Base-by-base conservation (phyloP, 2,113 vertebrate genomes). In the Nibea coibor region DNA sequence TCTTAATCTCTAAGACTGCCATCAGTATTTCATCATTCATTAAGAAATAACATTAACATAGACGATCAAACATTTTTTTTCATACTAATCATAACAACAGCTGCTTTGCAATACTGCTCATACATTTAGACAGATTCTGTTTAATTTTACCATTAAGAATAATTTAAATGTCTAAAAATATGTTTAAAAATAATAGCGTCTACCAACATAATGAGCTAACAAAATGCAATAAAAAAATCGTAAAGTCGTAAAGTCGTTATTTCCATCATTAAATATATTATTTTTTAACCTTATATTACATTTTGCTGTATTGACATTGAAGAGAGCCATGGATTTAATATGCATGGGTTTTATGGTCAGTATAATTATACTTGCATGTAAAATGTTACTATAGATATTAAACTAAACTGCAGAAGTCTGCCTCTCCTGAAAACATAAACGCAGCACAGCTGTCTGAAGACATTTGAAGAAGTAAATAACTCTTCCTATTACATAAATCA, bases 401-500 rank as follows among this genome's bases (percentile, higher is more conserved):
- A 19, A 51, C 4, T 10, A 10, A 35, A 35, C 4, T 47, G 26
- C 11, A 57, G 17, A 19, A 50, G 39, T 10, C 22, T 43, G 4
- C 16, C 11, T 54, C 15, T 67, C 15, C 56, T 47, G 4, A 45
- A 54, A 50, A 51, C 12, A 48, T 8, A 17, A 53, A 20, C 26
- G 17, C 61, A 50, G 39, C 47, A 65, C 14, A 20, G 43, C n/a
- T 10, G 22, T 66, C 59, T 72, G 45, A 47, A 22, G 62, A 57
- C 54, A 71, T 45, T 58, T 56, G 58, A 72, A 66, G 45, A 80
- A 71, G 54, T 78, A 69, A 77, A 68, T 68, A 70, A 20, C 2
- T 70, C 17, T 42, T 78, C 31, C 26, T 51, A 15, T 17, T 56
- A 15, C 45, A 28, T 39, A 39, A 39, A 39, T 39, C 35, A 39